A percentile compares a stretch with the other conserved stretches of the same genome.
Conservation (phyloP, 1,140 invertebrate species). For the Drosophila simulans region DNA sequence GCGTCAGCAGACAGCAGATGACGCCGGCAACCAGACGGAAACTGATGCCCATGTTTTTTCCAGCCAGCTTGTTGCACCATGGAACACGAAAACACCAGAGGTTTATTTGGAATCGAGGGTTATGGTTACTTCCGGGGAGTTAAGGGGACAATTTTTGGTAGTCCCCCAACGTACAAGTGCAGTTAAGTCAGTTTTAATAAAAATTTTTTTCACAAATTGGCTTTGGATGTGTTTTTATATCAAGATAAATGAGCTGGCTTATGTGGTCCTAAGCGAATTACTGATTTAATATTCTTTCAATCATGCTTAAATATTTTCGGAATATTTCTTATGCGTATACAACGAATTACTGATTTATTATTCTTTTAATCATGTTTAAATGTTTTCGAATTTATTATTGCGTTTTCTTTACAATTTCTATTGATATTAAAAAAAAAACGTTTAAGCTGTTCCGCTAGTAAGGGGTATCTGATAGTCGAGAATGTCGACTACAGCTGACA, state of each 20-base stretch:
- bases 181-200: not conserved
- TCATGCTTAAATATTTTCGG: not conserved
- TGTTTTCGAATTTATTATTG: too few relatives aligned
- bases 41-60: conserved; percentile 51
- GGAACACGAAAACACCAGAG: conserved; percentile 47
- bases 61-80: conserved; percentile 43
- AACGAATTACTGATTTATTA: too few relatives aligned
- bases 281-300: not conserved
- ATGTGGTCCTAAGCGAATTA: not conserved
- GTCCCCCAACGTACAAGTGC: not conserved
- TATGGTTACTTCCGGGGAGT: conserved; percentile 8
- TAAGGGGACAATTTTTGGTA: conserved; percentile 5
- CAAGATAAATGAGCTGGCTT: conserved; percentile 3
- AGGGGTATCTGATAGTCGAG: too few relatives aligned
- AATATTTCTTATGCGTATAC: too few relatives aligned
- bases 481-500: too few relatives aligned
- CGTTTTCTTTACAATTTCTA: too few relatives aligned
- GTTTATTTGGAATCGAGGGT: not conserved
- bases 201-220: not conserved
- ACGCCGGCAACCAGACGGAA: conserved; percentile 58
- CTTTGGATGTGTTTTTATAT: not conserved
- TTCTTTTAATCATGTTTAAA: too few relatives aligned
- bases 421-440: too few relatives aligned
- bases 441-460: too few relatives aligned
- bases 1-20: conserved; percentile 60